phyloP scores from a whole-genome alignment of 2,888 invertebrate species.

The Hesperia comma region DNA sequence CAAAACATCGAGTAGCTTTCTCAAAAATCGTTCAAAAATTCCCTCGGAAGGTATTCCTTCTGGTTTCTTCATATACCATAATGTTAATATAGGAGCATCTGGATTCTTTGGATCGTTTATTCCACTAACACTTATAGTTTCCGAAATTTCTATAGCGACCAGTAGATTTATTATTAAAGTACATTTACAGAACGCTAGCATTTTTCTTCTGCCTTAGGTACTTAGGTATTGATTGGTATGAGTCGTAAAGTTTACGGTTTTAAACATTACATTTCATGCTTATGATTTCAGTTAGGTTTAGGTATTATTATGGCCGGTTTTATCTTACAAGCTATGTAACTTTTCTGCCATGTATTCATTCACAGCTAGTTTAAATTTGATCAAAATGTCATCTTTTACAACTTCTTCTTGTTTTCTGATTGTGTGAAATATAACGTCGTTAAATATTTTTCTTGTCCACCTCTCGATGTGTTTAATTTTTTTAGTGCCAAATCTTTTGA shows the following conservation, averaged over 20 bases:
- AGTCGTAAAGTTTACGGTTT: background rate
- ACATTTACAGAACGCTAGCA: slow-evolving; percentile 2
- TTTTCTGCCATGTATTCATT: slow-evolving; percentile 55
- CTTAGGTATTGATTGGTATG: background rate
- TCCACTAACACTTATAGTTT: slow-evolving; percentile 34
- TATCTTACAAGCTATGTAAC: slow-evolving; percentile 1
- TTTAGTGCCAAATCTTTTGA: slow-evolving; percentile 56
- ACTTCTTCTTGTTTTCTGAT: slow-evolving; percentile 49
- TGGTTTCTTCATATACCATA: slow-evolving; percentile 25
- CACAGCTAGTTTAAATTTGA: slow-evolving; percentile 57
- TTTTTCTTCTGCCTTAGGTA: background rate
- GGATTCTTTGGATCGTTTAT: slow-evolving; percentile 34
- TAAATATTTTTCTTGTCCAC: slow-evolving; percentile 55
- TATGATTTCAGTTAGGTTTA: background rate
- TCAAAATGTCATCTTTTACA: slow-evolving; percentile 49
- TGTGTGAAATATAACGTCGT: slow-evolving; percentile 52
- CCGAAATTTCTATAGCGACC: slow-evolving; percentile 13
- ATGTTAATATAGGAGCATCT: slow-evolving; percentile 27
- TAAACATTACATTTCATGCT: slow-evolving; percentile 23
- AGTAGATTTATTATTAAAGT: slow-evolving; percentile 10
- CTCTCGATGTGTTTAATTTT: slow-evolving; percentile 48
- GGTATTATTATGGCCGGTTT: background rate
- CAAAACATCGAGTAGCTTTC: slow-evolving; percentile 52
- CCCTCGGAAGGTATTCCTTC: slow-evolving; percentile 43
- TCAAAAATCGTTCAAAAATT: slow-evolving; percentile 62